Conservation (phyloP, 2,113 vertebrate species). For the Cichladusa arquata region DNA sequence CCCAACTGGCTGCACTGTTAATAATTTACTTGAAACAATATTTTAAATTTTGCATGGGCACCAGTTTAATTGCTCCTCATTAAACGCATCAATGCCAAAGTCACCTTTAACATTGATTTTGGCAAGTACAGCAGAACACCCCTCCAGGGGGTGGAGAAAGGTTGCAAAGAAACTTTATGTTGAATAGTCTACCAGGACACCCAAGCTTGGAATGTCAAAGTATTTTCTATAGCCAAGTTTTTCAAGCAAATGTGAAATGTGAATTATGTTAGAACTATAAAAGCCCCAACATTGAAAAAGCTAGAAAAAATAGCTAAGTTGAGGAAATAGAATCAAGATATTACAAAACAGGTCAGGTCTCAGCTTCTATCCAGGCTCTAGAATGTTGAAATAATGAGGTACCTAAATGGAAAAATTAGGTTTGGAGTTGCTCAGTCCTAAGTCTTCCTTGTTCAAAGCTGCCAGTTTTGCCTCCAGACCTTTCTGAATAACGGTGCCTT, state of each 20-base stretch:
- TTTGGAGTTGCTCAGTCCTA: neutral
- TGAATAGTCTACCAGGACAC: neutral
- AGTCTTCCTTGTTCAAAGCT: neutral
- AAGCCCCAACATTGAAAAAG: neutral
- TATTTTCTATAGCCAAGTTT: neutral
- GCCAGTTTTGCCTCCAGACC: neutral
- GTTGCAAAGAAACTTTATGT: neutral
- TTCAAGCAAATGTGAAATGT: neutral
- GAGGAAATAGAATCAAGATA: neutral
- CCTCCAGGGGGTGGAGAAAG: neutral
- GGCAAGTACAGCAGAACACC: neutral
- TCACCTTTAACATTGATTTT: conserved; percentile 38
- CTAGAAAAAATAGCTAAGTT: neutral
- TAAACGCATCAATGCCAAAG: conserved; percentile 35
- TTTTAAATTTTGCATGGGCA: conserved; percentile 1
- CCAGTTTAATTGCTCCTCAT: conserved; percentile 9
- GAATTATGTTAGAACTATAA: neutral
- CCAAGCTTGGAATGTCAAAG: neutral
- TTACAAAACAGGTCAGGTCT: neutral
- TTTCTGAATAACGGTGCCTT: neutral
- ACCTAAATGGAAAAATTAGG: neutral
- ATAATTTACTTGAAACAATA: conserved; percentile 37
- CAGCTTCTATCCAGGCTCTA: neutral
- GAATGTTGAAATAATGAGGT: neutral
- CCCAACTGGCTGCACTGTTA: neutral